Evolutionary conservation across 2,797 vertebrate species (phyloP), one percentile per base, ranked within the genome.

Genomic region (Crocodylus rhombifer): DNA sequence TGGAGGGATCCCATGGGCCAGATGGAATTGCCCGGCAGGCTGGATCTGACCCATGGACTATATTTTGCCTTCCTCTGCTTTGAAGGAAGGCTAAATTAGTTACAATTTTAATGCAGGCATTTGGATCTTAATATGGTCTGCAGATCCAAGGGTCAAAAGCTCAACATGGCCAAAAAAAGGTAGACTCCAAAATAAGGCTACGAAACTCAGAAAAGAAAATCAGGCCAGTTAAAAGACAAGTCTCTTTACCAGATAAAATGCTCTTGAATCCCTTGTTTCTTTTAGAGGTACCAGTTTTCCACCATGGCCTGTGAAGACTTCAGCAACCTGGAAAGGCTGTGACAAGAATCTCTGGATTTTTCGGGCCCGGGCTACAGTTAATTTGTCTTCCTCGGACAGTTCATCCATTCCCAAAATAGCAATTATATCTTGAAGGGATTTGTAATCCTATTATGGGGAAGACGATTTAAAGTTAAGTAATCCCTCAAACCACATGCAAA

Each of bases 291-390:
- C 98, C 91, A 99, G 96, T 87, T 99, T 99, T 86, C 98, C 98
- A 95, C 98, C 17, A 86, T 99, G 98, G 81, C 98, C 98, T 17
- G 98, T 98, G 97, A 99, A 99, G 63, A 99, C 98, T 96, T 99
- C 98, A 30, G 98, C 98, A 92, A 98, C 98, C 96, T 99, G 99
- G 98, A 99, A 99, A 93, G 98, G 98, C 98, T 99, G 98, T 69
- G 98, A 99, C 92, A 99, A 97, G 98, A 99, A 99, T 91, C 98
- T 98, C 98, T 98, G 98, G 97, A 99, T 99, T 97, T 99, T 99
- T 60, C 98, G 98, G 75, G 98, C 99, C 23, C 98, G 98, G 28
- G 98, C 97, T 89, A 99, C 98, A 11, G 98, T 99, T 93, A 99
- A 96, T 89, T 98, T 99, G 96, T 99, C 99, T 95, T 99, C 98